A percentile compares a stretch with the other conserved stretches of the same genome.
These are phyloP conservation scores for Pithys albifrons DNA, from an alignment of 2,113 vertebrate species.

Conservation along the genomic window DNA sequence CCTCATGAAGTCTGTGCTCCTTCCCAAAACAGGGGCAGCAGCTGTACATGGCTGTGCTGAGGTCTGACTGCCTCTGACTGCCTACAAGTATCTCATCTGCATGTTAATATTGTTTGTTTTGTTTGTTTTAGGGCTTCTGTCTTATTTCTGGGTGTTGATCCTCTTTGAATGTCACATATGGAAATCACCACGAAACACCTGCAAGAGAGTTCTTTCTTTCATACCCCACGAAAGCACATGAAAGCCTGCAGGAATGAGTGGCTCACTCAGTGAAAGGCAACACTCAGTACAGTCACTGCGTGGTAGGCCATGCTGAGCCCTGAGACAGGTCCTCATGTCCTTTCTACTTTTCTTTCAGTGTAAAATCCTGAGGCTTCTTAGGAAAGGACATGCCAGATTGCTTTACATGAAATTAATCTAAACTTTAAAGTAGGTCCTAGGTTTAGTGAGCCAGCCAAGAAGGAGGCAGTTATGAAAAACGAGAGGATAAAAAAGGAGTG, in stretches of 20 bases:
- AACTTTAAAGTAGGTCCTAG: neutral
- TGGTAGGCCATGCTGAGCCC: neutral
- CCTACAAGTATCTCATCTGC: neutral
- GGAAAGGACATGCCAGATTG: neutral
- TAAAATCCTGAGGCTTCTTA: neutral
- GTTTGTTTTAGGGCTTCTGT: neutral
- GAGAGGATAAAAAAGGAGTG: neutral
- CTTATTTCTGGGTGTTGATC: neutral
- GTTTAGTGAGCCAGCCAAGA: neutral
- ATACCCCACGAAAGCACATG: accelerated
- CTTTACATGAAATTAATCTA: neutral
- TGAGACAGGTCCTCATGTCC: neutral
- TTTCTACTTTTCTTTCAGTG: neutral
- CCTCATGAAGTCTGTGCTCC: neutral
- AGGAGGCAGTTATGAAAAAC: neutral
- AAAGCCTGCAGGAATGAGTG: neutral
- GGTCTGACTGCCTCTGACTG: neutral
- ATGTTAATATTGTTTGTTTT: neutral
- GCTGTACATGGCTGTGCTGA: neutral
- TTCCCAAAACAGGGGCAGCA: neutral
- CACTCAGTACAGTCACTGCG: neutral
- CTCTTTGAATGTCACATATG: neutral
- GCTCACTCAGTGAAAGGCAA: neutral
- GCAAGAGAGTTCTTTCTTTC: neutral
- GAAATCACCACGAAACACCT: neutral